Conservation (phyloP, 1,140 invertebrate species). For the Ditylenchus dipsaci region DNA sequence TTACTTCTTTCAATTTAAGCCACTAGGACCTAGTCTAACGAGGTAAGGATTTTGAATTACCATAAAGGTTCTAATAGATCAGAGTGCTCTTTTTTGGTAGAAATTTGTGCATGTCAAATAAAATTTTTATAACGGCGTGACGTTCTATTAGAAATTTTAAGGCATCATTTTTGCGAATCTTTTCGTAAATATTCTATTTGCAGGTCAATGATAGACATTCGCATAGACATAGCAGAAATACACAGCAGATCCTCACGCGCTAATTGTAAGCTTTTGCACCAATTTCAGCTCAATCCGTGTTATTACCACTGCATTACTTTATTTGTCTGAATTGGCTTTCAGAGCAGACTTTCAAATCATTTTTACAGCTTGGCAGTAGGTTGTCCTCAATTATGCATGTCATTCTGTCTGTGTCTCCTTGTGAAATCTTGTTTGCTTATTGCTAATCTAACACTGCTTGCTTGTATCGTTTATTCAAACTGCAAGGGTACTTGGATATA, state of each 20-base stretch:
- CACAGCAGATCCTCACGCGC: constrained; percentile 48
- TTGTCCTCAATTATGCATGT: constrained; percentile 3
- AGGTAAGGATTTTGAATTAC: constrained; percentile 8
- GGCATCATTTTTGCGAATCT: background rate
- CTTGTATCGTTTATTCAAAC: too few species aligned
- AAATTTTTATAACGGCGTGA: background rate
- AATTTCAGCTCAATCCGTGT: constrained; percentile 17
- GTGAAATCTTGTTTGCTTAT: background rate
- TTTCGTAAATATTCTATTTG: background rate
- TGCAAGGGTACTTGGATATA: too few species aligned
- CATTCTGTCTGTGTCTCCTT: constrained; percentile 7
- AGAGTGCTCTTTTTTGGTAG: too few species aligned
- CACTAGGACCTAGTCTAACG: constrained; percentile 48
- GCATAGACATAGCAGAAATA: constrained; percentile 54
- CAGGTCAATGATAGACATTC: constrained; percentile 53
- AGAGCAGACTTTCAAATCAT: background rate
- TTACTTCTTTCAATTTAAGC: too few species aligned
- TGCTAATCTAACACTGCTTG: background rate
- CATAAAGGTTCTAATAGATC: background rate
- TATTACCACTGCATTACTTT: constrained; percentile 8
- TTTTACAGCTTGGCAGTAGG: background rate
- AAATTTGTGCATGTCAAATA: background rate
- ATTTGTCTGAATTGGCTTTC: background rate
- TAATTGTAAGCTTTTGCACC: constrained; percentile 49
- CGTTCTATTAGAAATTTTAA: background rate